Evolutionary conservation across 2,888 invertebrate species (phyloP).

Genomic region (Adelognathus sp.): DNA sequence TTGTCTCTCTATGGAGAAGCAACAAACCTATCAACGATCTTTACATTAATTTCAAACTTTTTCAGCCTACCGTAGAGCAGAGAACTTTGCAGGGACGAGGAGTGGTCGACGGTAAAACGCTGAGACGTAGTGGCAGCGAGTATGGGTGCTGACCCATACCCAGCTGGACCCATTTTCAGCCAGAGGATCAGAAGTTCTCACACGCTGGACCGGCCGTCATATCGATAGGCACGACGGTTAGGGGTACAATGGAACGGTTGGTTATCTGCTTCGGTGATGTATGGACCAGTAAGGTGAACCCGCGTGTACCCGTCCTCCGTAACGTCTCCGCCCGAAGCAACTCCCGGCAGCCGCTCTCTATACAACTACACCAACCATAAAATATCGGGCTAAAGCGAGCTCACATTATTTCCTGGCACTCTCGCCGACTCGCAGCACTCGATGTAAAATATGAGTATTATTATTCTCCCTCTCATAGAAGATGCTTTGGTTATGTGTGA

Average conservation of each 20-base stretch:
- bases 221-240: conserved; percentile 69
- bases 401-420: conserved; percentile 63
- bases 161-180: too few relatives aligned
- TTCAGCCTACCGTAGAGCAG: conserved; percentile 27
- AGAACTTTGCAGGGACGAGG: neutral
- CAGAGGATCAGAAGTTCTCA: conserved; percentile 30
- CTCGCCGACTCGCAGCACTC: conserved; percentile 36
- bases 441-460: conserved; percentile 58
- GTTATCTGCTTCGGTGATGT: conserved; percentile 68
- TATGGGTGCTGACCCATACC: too few relatives aligned
- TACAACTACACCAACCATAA: conserved; percentile 49
- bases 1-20: too few relatives aligned
- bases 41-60: neutral
- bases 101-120: neutral
- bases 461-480: neutral
- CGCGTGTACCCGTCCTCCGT: conserved; percentile 44
- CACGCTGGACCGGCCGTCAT: conserved; percentile 65
- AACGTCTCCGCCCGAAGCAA: conserved; percentile 13
- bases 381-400: conserved; percentile 61
- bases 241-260: conserved; percentile 67
- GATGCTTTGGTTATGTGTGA: too few relatives aligned
- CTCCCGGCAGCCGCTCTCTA: neutral
- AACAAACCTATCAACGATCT: too few relatives aligned
- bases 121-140: neutral
- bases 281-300: conserved; percentile 60